phyloP scores from a whole-genome alignment of 2,888 invertebrate genomes.

The Achlya flavicornis region DNA sequence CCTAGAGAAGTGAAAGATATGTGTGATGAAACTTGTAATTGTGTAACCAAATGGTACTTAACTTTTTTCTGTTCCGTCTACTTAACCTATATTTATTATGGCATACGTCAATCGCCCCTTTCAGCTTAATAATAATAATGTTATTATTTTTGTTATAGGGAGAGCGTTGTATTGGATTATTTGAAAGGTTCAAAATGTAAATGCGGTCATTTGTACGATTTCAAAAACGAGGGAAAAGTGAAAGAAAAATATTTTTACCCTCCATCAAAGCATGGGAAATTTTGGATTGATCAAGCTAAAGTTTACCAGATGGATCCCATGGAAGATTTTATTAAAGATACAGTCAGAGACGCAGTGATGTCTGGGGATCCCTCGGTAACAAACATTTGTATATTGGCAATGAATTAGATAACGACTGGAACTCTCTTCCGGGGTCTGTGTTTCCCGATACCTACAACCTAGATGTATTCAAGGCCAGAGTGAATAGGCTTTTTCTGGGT shows the following conservation, averaged over 20 bases:
- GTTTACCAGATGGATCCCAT: constrained; percentile 65
- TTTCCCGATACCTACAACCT: no score
- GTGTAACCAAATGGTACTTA: constrained; percentile 63
- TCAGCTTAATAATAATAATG: neutral
- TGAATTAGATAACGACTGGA: neutral
- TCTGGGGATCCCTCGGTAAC: constrained; percentile 58
- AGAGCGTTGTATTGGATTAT: constrained; percentile 52
- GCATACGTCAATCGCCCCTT: neutral
- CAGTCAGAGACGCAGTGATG: constrained; percentile 53
- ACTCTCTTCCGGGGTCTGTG: no score
- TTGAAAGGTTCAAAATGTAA: constrained; percentile 61
- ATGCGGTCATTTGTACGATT: constrained; percentile 72
- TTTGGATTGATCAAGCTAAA: constrained; percentile 66
- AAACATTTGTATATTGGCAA: constrained; percentile 7
- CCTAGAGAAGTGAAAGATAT: constrained; percentile 43
- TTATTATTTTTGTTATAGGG: constrained; percentile 48
- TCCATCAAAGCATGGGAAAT: constrained; percentile 53
- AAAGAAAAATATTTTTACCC: constrained; percentile 65
- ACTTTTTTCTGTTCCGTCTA: no score
- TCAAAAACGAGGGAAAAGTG: constrained; percentile 47
- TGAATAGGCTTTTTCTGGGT: no score
- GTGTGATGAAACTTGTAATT: constrained; percentile 63
- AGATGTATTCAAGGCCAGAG: no score
- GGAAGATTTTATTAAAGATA: constrained; percentile 69
- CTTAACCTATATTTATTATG: neutral